Base-by-base conservation (phyloP, 2,113 vertebrate genomes). In the Apaloderma vittatum region DNA sequence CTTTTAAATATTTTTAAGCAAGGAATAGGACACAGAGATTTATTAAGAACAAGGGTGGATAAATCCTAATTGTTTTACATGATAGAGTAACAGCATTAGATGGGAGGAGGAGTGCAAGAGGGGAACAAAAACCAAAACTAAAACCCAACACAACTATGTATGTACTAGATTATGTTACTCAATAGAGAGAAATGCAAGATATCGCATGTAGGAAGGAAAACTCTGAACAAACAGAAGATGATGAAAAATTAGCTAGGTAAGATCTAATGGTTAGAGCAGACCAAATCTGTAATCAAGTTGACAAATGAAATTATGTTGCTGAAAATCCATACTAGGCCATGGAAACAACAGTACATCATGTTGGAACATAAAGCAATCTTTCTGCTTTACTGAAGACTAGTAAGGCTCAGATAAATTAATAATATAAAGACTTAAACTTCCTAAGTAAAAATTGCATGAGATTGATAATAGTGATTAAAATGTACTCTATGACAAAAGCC, bases 101-200 rank as follows among this genome's bases (percentile, higher is more conserved):
- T n/a, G 5, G 5, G 8, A 32, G 6, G 2, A 92, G 3, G 23
- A 27, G 37, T 7, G 4, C 8, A 40, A 14, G 26, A 11, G 2
- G 5, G 6, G 23, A 40, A 51, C 23, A 71, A 61, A 70, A 77
- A 27, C 2, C 29, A 43, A 75, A 80, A 45, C 0, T 6, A 72
- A 65, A 29, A 32, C 4, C 17, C 45, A 70, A 40, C 10, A 61
- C 11, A 83, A 13, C 18, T 32, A 37, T 32, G 5, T 17, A 46
- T 23, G 2, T 40, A 68, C 13, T 48, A 73, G 11, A 34, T 48
- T 26, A 52, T 37, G 12, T 37, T 55, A 49, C 61, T 57, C 12
- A 36, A 24, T 34, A 71, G 24, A 67, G 24, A 82, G 32, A 67
- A 86, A 46, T 55, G 12, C 2, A 58, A 79, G 24, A 59, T 40